A percentile compares a stretch with the other conserved stretches of the same genome.
These are phyloP conservation scores for Seira sanloemensis DNA, from an alignment of 2,888 invertebrate genomes.

Conservation along the genomic window DNA sequence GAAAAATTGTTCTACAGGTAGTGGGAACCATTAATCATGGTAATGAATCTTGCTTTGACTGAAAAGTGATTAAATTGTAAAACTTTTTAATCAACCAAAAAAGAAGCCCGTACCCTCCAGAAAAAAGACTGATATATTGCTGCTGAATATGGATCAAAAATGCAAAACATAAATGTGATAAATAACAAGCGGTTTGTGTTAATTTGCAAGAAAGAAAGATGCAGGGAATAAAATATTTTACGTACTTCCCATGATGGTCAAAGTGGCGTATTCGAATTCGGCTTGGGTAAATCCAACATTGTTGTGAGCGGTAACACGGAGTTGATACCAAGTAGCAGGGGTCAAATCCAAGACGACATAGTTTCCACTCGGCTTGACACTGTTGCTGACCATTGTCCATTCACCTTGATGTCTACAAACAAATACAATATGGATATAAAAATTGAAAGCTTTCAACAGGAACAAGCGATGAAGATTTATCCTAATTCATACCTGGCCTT, in stretches of 20 bases:
- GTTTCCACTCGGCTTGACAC: constrained; percentile 92
- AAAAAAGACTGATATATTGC: constrained; percentile 55
- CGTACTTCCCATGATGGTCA: constrained; percentile 95
- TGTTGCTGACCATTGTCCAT: constrained; percentile 96
- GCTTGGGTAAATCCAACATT: constrained; percentile 97
- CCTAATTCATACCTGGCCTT: constrained; percentile 85
- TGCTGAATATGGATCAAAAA: constrained; percentile 31
- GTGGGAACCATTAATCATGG: neutral
- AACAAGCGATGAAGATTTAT: neutral
- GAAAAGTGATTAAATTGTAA: too few species aligned
- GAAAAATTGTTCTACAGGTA: neutral
- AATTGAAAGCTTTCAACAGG: neutral
- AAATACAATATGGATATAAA: constrained; percentile 6
- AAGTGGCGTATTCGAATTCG: constrained; percentile 95
- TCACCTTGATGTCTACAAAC: constrained; percentile 81
- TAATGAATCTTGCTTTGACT: too few species aligned
- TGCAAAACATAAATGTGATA: constrained; percentile 4
- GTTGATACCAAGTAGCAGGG: constrained; percentile 85
- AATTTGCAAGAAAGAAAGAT: neutral
- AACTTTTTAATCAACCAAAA: too few species aligned
- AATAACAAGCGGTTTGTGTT: constrained; percentile 8
- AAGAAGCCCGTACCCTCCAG: constrained; percentile 55
- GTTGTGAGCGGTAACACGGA: constrained; percentile 80
- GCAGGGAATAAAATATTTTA: constrained; percentile 63
- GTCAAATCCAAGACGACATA: constrained; percentile 91